phyloP scores from a whole-genome alignment of 2,113 vertebrate genomes.

The Brachypteracias leptosomus region DNA sequence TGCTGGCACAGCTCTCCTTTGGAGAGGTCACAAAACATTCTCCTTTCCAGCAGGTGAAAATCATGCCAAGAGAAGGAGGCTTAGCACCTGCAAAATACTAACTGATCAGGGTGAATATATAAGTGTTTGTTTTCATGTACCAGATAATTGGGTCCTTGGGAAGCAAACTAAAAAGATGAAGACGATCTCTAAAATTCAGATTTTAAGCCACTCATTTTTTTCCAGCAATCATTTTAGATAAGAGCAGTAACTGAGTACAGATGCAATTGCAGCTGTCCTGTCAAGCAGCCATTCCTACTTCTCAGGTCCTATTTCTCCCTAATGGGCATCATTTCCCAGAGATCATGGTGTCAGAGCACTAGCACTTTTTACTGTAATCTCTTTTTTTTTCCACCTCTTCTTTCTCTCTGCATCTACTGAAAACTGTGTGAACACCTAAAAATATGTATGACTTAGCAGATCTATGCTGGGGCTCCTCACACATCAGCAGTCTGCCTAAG shows the following conservation, averaged over 20 bases:
- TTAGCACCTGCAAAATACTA: not conserved
- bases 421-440: conserved; percentile 5
- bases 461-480: not conserved
- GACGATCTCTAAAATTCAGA: not conserved
- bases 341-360: not conserved
- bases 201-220: not conserved
- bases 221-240: not conserved
- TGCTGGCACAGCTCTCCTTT: not conserved
- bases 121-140: not conserved
- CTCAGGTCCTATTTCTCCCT: not conserved
- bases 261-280: not conserved
- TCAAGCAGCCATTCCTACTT: not conserved
- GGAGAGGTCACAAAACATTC: not conserved
- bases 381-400: not conserved
- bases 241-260: not conserved
- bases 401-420: conserved; percentile 4
- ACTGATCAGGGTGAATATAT: not conserved
- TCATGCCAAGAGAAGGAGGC: not conserved
- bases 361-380: not conserved
- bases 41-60: not conserved
- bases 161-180: not conserved
- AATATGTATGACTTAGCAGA: conserved; percentile 25
- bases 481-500: conserved; percentile 46
- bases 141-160: conserved; percentile 46
- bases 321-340: not conserved